Evolutionary conservation across 2,797 vertebrate species (phyloP).

Genomic region (Australoheros facetus): DNA sequence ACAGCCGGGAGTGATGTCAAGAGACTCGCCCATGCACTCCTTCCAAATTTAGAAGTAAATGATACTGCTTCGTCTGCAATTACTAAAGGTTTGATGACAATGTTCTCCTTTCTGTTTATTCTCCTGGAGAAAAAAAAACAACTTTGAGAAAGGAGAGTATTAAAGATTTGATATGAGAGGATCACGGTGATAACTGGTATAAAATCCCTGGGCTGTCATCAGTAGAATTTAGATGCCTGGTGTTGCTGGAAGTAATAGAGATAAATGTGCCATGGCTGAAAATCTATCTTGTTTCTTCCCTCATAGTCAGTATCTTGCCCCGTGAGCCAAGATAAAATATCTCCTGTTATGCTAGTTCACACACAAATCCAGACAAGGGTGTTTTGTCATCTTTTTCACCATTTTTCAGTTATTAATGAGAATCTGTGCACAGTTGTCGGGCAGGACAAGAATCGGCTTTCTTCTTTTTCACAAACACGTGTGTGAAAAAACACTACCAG

Average conservation of each 20-base stretch:
- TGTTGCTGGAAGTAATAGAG: conserved; percentile 67
- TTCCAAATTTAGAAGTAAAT: conserved; percentile 29
- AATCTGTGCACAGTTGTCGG: conserved; percentile 29
- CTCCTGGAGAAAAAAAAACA: conserved; percentile 31
- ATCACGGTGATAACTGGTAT: conserved; percentile 57
- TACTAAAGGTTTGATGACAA: conserved; percentile 3
- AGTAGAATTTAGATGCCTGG: conserved; percentile 65
- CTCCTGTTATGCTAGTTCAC: conserved; percentile 48
- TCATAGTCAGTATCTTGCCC: conserved; percentile 49
- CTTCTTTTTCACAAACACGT: conserved; percentile 2
- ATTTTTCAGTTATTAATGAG: conserved; percentile 56
- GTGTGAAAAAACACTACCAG: conserved; percentile 9
- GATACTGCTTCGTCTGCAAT: not conserved
- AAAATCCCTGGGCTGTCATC: conserved; percentile 61
- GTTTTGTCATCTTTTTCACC: conserved; percentile 54
- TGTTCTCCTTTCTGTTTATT: conserved; percentile 21
- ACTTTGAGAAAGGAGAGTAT: conserved; percentile 35
- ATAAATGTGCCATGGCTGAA: conserved; percentile 61
- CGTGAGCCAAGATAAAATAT: conserved; percentile 65
- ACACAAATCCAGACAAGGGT: conserved; percentile 30
- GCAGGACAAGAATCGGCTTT: conserved; percentile 29
- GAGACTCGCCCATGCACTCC: conserved; percentile 10
- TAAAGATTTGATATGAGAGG: conserved; percentile 55
- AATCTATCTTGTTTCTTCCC: conserved; percentile 64
- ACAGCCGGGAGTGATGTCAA: not conserved